Evolutionary conservation across 2,797 vertebrate species (phyloP).

Genomic region (Hemitrygon akajei): DNA sequence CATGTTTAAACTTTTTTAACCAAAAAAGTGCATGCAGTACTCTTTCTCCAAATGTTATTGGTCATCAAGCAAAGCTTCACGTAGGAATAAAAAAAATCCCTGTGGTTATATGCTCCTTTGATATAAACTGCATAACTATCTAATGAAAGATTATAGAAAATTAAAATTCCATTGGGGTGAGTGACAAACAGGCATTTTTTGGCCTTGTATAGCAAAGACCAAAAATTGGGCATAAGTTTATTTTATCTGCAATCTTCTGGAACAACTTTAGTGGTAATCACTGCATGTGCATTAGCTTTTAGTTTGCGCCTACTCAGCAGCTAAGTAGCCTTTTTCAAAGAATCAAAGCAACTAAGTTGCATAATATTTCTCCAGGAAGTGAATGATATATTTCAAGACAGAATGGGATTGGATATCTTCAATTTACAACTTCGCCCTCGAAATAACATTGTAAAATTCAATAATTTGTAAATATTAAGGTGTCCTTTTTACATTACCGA

Average conservation of each 20-base stretch:
- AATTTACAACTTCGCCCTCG: background rate
- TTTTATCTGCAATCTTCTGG: slow-evolving; percentile 49
- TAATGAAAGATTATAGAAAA: background rate
- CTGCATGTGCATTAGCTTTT: slow-evolving; percentile 59
- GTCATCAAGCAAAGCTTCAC: background rate
- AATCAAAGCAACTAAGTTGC: background rate
- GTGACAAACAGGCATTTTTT: slow-evolving; percentile 46
- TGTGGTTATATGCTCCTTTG: background rate
- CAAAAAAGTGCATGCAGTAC: background rate
- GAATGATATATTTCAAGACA: slow-evolving; percentile 1
- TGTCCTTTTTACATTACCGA: background rate
- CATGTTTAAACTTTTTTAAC: background rate
- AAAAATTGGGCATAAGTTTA: slow-evolving; percentile 57
- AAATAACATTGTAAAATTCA: slow-evolving; percentile 5
- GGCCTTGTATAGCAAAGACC: slow-evolving; percentile 53
- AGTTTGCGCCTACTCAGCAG: background rate
- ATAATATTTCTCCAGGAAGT: background rate
- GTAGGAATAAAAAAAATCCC: slow-evolving; percentile 36
- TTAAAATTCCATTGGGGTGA: background rate
- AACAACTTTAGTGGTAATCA: slow-evolving; percentile 60
- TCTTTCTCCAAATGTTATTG: background rate
- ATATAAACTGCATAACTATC: background rate
- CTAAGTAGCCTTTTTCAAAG: background rate
- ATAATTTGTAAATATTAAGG: slow-evolving; percentile 22
- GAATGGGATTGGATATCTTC: background rate